Evolutionary conservation across 2,888 invertebrate species (phyloP), one percentile per base, ranked within the genome.

Genomic region (Theodoxus fluviatilis): DNA sequence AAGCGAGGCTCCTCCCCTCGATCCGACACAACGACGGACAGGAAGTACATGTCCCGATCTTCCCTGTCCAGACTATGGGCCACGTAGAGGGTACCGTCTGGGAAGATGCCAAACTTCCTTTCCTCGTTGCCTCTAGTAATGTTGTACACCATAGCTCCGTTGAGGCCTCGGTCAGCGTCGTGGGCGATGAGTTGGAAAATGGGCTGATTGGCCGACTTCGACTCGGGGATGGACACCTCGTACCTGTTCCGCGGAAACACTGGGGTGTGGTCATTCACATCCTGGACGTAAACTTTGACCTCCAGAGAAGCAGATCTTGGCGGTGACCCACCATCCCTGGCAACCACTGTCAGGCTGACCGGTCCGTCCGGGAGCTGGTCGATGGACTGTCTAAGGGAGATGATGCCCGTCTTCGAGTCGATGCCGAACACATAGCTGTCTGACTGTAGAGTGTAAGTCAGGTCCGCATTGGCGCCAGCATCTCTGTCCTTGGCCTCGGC

Each of bases 191-290:
- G 73, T 52, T 74, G 71, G 52, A 78, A 77, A 69, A 87, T 81
- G 78, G 95, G 90, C 66, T 93, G 93, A 86, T 98, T 98, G 0
- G 97, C 95, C 1, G 94, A 91, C 2, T 94, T 94, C 0, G 95
- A 94, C 88, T 98, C 98, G 6, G 93, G 88, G 67, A 98, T 87
- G 0, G 96, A 96, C 2, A 95, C 94, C 89, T 97, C 96, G 87
- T 96, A 97, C 22, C 93, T 94, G 0, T 93, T 93, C 79, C 94
- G 93, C 85, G 94, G 94, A 87, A 98, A 98, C 2, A 94, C 93
- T 12, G 97, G 97, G 0, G 96, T 96, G 84, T 97, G 96, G 87
- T 97, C 95, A 87, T 98, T 98, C 1, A 96, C 94, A 86, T 97
- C 96, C 81, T 94, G 93, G 3, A 98, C 92, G 18, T 72, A 73